Percentiles rank a stretch among this genome's conserved stretches.
Conservation (phyloP, 2,888 invertebrate genomes). For the Drosophila prostipennis region DNA sequence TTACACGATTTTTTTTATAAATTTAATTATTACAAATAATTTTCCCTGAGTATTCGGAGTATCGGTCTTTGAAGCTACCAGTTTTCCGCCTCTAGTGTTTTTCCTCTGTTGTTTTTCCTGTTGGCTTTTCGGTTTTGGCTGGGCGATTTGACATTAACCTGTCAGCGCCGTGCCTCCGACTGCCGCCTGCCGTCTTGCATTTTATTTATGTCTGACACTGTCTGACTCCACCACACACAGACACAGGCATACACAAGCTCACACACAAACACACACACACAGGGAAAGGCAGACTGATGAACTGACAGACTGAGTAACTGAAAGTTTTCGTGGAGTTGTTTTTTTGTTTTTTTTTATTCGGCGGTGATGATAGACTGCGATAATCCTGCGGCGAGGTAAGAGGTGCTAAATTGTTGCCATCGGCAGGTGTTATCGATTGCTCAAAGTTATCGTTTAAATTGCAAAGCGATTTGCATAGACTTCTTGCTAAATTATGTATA, state of each 20-base stretch:
- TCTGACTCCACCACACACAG: conserved; percentile 4
- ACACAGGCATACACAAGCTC: not conserved
- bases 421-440: conserved; percentile 14
- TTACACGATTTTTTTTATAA: not conserved
- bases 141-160: conserved; percentile 74
- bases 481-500: too few species aligned
- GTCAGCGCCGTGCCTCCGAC: conserved; percentile 57
- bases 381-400: not conserved
- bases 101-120: conserved; percentile 30
- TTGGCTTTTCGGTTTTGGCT: conserved; percentile 59
- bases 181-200: conserved; percentile 51
- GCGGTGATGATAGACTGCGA: conserved; percentile 31
- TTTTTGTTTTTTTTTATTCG: conserved; percentile 4
- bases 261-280: not conserved
- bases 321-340: conserved; percentile 22
- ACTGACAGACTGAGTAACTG: conserved; percentile 36
- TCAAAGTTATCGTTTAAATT: not conserved
- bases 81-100: not conserved
- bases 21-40: not conserved
- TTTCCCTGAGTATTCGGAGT: not conserved
- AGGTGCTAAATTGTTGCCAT: conserved; percentile 17
- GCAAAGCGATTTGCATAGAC: too few species aligned
- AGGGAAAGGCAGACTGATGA: conserved; percentile 15
- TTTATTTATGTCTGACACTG: conserved; percentile 56
- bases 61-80: not conserved